Conservation (phyloP, 2,888 invertebrate genomes). For the Polyploca ridens region DNA sequence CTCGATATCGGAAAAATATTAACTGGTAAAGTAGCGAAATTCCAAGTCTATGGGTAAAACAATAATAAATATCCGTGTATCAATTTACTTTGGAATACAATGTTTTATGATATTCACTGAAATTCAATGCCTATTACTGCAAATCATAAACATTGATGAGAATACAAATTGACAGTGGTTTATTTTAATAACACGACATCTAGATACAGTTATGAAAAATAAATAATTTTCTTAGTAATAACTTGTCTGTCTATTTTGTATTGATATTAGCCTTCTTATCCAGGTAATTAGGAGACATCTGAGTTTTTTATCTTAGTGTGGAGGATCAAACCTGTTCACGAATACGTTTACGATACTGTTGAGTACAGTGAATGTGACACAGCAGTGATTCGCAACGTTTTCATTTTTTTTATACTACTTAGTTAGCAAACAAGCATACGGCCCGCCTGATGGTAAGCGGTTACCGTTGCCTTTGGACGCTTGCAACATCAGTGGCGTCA, state of each 20-base stretch:
- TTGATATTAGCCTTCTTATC: neutral
- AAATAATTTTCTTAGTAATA: neutral
- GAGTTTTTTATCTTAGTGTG: neutral
- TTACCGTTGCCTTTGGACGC: no score
- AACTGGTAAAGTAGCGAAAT: neutral
- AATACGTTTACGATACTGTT: no score
- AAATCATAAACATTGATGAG: no score
- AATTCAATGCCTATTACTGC: neutral
- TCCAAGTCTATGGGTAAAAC: neutral
- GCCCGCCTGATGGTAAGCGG: no score
- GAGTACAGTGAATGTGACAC: no score
- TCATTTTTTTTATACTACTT: no score
- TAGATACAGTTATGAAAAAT: neutral
- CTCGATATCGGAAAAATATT: conserved; percentile 5
- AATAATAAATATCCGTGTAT: conserved; percentile 1
- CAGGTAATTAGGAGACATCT: neutral
- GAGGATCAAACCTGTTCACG: no score
- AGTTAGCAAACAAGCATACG: no score
- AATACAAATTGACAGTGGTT: no score
- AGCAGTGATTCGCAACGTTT: no score
- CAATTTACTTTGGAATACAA: neutral
- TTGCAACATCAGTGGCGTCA: no score
- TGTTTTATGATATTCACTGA: neutral
- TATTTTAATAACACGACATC: neutral
- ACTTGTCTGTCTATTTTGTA: neutral